Base-by-base conservation (phyloP, 2,888 invertebrate species). In the Limnephilus rhombicus region DNA sequence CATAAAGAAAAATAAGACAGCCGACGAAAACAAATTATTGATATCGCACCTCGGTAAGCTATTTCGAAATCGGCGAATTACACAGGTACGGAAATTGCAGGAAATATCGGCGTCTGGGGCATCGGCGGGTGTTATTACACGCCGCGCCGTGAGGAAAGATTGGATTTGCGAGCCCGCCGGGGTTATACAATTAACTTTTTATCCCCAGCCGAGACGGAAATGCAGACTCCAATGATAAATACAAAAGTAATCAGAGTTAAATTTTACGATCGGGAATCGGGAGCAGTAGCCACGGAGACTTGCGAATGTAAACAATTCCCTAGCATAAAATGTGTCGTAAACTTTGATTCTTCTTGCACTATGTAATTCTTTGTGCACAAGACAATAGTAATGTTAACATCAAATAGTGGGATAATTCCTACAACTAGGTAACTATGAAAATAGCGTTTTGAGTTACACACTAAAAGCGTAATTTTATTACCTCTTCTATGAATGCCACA, bases 221-320 rank as follows among this genome's bases (percentile, higher is more conserved):
- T 89, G 80, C 80, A 37, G 88, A 80, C 31, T 80, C 15, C 88
- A 37, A 89, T 37, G 68, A 89, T 80, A 34, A 89, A 89, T 80
- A 89, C 80, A 89, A 89, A 89, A 80, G 88, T 89, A 89, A 89
- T 89, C 88, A 89, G 37, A 89, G 88, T 89, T 80, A 80, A 80
- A 89, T 80, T 89, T 89, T 80, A 89, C 88, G 80, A 89, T 68
- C 80, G 34, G 80, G 41, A 24, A 80, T 87, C 53, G 53, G 31
- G 31, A 37, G 41, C 31, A 34, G 68, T 31, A 45, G 12, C 45
- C 12, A 15, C 12, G 15, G 53, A 49, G 31, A 68, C 83, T 24
- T 5, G 41, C 34, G 24, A 37, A 31, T 13, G 24, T 15, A 3
- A 34, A 18, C 37, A 37, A 18, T 24, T 83, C 83, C 37, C 18